Conservation (phyloP, 2,797 vertebrate species). For the Sciaenops ocellatus region DNA sequence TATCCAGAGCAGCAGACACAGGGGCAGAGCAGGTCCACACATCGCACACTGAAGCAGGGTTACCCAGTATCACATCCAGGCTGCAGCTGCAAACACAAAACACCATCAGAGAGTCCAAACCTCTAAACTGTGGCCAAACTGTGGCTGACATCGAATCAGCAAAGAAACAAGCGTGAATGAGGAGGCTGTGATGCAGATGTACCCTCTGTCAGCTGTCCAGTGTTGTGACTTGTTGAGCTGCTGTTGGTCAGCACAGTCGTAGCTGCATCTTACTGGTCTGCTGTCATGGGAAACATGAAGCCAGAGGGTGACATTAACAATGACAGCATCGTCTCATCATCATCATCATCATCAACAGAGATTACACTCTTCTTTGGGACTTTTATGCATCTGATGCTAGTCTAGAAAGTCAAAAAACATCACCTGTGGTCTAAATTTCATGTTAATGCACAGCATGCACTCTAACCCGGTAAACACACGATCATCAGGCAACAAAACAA, state of each 20-base stretch:
- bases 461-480: conserved; percentile 16
- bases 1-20: conserved; percentile 74
- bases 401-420: conserved; percentile 15
- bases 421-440: conserved; percentile 60
- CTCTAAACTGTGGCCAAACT: neutral
- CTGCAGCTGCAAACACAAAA: conserved; percentile 48
- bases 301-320: conserved; percentile 48
- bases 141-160: neutral
- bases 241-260: conserved; percentile 44
- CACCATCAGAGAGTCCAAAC: neutral
- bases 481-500: conserved; percentile 62
- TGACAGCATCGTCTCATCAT: conserved; percentile 31
- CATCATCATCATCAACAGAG: conserved; percentile 1
- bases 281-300: conserved; percentile 36
- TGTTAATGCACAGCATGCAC: conserved; percentile 48
- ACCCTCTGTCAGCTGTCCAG: conserved; percentile 47
- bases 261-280: conserved; percentile 54
- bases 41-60: conserved; percentile 68
- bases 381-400: neutral
- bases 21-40: conserved; percentile 59
- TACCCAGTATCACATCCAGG: conserved; percentile 52
- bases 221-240: conserved; percentile 37
- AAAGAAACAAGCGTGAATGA: conserved; percentile 1
- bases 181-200: neutral
- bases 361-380: conserved; percentile 1